Conservation (phyloP, 2,113 vertebrate species). For the Chlamydotis undulata region DNA sequence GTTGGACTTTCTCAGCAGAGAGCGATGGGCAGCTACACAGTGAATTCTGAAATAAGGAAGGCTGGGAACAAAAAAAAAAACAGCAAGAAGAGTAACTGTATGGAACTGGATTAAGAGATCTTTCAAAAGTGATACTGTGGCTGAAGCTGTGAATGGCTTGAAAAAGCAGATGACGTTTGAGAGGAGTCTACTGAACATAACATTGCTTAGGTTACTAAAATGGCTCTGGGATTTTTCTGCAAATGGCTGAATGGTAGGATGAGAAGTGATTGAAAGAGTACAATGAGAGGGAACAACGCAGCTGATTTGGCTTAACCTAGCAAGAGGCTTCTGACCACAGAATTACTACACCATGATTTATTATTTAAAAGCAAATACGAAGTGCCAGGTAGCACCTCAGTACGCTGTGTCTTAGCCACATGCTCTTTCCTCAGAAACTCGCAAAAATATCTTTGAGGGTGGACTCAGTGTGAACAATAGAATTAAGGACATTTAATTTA, state of each 20-base stretch:
- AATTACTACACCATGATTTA: background rate
- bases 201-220: background rate
- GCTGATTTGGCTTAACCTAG: background rate
- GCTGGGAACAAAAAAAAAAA: background rate
- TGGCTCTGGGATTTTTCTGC: background rate
- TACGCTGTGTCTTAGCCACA: background rate
- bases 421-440: background rate
- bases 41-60: background rate
- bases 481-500: background rate
- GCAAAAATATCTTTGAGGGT: background rate
- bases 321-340: background rate
- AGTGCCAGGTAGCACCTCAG: background rate
- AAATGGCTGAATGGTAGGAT: background rate
- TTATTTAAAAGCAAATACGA: background rate
- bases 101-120: background rate
- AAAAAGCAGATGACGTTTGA: background rate
- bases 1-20: background rate
- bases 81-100: background rate
- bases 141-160: background rate
- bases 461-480: background rate
- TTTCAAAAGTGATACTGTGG: background rate
- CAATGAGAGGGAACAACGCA: background rate
- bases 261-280: background rate
- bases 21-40: fast-evolving
- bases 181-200: background rate